Conservation (phyloP, 2,797 vertebrate species). For the Malacoctenus gilli region DNA sequence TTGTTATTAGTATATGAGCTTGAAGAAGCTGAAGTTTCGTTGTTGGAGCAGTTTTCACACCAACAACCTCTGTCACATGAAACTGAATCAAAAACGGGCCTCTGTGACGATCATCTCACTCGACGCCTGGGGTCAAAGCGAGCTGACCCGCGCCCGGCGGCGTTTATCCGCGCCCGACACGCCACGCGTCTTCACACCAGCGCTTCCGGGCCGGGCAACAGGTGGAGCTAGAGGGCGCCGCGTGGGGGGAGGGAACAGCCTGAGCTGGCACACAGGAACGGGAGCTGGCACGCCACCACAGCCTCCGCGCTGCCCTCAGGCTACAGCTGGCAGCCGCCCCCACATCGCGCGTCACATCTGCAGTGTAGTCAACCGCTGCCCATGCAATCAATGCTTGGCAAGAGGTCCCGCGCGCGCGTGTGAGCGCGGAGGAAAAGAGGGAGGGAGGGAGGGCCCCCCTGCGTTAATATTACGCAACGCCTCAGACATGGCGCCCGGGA, state of each 20-base stretch:
- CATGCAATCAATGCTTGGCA: slow-evolving; percentile 58
- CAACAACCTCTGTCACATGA: too few relatives aligned
- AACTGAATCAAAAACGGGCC: too few relatives aligned
- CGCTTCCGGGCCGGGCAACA: slow-evolving; percentile 46
- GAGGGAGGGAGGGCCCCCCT: slow-evolving; percentile 18
- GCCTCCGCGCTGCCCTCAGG: slow-evolving; percentile 42
- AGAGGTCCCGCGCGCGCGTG: slow-evolving; percentile 19
- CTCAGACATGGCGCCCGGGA: background rate
- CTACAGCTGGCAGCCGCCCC: slow-evolving; percentile 57
- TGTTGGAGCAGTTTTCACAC: too few relatives aligned
- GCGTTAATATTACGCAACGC: slow-evolving; percentile 14
- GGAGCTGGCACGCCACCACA: slow-evolving; percentile 46
- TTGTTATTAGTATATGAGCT: too few relatives aligned
- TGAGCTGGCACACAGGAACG: slow-evolving; percentile 36
- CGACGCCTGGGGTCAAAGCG: too few relatives aligned
- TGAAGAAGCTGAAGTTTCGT: too few relatives aligned
- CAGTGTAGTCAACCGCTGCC: slow-evolving; percentile 56
- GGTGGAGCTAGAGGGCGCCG: slow-evolving; percentile 47
- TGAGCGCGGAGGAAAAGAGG: background rate
- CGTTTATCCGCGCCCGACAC: too few relatives aligned
- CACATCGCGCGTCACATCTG: slow-evolving; percentile 60
- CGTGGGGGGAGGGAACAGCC: slow-evolving; percentile 37
- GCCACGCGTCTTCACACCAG: background rate
- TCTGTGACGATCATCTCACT: too few relatives aligned
- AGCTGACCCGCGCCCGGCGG: too few relatives aligned